Conservation (phyloP, 2,797 vertebrate genomes). For the Cyprinella venusta region DNA sequence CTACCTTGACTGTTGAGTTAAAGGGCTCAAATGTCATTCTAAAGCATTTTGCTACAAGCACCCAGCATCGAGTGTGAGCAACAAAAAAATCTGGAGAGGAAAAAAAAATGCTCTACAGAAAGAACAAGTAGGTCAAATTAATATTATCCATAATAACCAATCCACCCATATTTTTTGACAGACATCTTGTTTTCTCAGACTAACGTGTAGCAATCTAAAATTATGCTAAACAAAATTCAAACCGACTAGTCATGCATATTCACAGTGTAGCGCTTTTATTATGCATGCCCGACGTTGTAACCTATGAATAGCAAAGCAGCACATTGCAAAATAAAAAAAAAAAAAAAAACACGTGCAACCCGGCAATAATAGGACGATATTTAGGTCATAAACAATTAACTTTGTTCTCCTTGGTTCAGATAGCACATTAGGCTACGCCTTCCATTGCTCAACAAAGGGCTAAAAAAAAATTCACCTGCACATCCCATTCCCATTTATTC, state of each 20-base stretch:
- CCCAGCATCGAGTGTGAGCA: not conserved
- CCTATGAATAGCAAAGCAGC: constrained; percentile 41
- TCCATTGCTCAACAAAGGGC: constrained; percentile 75
- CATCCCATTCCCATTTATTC: constrained; percentile 74
- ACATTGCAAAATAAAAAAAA: constrained; percentile 23
- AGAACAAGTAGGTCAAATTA: constrained; percentile 31
- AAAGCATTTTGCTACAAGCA: not conserved
- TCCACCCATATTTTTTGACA: constrained; percentile 21
- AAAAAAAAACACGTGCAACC: constrained; percentile 24
- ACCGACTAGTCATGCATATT: constrained; percentile 45
- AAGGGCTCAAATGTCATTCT: constrained; percentile 18
- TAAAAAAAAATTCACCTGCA: constrained; percentile 77
- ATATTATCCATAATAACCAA: constrained; percentile 30
- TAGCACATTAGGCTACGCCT: constrained; percentile 75
- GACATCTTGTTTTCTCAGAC: constrained; percentile 35
- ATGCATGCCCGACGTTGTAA: constrained; percentile 30
- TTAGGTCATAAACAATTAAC: constrained; percentile 80
- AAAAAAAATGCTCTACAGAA: not conserved
- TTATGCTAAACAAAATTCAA: constrained; percentile 42
- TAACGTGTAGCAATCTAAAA: constrained; percentile 35
- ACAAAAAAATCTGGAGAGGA: not conserved
- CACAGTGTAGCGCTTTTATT: constrained; percentile 26
- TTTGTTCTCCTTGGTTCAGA: constrained; percentile 71
- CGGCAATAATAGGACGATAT: constrained; percentile 69
- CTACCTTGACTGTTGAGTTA: constrained; percentile 1